Base-by-base conservation (phyloP, 2,797 vertebrate genomes). In the Gambelia wislizenii region DNA sequence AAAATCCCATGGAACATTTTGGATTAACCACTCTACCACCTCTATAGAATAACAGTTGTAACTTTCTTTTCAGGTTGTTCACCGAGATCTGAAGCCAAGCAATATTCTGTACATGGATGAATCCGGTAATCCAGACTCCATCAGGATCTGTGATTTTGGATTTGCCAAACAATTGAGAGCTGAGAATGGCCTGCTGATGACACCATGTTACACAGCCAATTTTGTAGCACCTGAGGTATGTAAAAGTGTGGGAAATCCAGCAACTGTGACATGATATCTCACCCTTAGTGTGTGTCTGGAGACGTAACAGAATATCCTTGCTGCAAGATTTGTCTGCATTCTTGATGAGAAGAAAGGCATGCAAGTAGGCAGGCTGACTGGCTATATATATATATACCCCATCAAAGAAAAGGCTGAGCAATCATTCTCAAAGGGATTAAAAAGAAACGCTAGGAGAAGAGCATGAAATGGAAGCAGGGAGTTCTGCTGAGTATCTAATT, bases 141-240 rank as follows among this genome's bases (percentile, higher is more conserved):
- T 99, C 96, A 97, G 98, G 72, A 98, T 99, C 95, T 99, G 98
- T 85, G 98, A 99, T 94, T 99, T 99, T 2, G 98, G 98, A 75
- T 98, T 98, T 94, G 98, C 99, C 93, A 99, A 99, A 95, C 99
- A 99, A 91, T 97, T 99, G 69, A 96, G 98, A 69, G 99, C 98
- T 0, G 99, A 99, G 95, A 99, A 99, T 0, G 99, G 99, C 49
- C 96, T 99, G 84, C 96, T 99, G 86, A 99, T 99, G 99, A 99
- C 98, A 0, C 99, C 99, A 0, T 99, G 99, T 96, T 99, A 99
- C 95, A 99, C 99, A 0, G 99, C 99, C 22, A 99, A 98, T 64
- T 99, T 99, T 44, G 98, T 99, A 0, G 98, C 99, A 87, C 99
- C 99, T 0, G 99, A 99, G 98, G 99, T 99, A 95, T 44, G 78